Evolutionary conservation across 2,113 vertebrate species (phyloP).

Genomic region (Gavia stellata): DNA sequence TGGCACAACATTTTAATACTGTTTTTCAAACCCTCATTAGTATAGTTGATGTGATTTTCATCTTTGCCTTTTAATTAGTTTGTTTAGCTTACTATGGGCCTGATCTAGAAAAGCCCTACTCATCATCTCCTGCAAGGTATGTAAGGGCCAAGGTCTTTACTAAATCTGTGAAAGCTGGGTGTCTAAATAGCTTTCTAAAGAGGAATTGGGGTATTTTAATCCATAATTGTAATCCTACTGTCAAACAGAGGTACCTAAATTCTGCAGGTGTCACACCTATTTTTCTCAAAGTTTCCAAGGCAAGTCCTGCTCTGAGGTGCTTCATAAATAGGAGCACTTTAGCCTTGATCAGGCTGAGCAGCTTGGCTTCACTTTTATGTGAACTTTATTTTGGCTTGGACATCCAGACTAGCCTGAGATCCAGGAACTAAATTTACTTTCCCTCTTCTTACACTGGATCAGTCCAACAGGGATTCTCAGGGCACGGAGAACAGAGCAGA

Average conservation of each 20-base stretch:
- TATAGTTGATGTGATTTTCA: neutral
- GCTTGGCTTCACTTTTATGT: conserved; percentile 33
- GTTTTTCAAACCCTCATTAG: neutral
- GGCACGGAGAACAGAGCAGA: neutral
- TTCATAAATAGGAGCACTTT: neutral
- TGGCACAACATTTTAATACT: neutral
- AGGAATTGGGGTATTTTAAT: neutral
- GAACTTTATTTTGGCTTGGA: conserved; percentile 61
- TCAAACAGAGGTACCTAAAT: neutral
- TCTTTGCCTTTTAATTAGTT: neutral
- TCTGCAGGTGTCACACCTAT: neutral
- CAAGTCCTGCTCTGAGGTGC: neutral
- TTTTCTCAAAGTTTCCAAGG: neutral
- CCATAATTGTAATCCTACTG: neutral
- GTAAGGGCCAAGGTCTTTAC: neutral
- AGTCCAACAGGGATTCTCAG: neutral
- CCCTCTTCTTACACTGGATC: neutral
- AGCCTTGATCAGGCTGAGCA: neutral
- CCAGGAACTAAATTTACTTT: conserved; percentile 41
- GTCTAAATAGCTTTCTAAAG: neutral
- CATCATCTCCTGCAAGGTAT: neutral
- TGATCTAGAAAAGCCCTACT: neutral
- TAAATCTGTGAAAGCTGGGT: neutral
- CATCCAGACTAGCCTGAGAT: conserved; percentile 23
- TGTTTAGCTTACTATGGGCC: neutral